Base-by-base conservation (phyloP, 2,113 vertebrate genomes). In the Falco punctatus region DNA sequence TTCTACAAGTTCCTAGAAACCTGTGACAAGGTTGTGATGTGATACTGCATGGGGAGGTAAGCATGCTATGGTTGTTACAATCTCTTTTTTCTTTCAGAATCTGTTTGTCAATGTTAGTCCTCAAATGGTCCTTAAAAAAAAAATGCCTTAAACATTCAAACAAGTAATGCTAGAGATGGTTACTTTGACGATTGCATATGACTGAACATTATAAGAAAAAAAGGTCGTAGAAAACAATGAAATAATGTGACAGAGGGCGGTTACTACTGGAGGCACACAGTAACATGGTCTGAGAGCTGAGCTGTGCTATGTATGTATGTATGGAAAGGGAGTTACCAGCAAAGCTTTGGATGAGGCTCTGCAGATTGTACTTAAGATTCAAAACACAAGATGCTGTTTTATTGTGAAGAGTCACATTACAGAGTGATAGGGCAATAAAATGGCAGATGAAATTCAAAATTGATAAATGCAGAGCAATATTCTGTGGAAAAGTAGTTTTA, bases 381-480 rank as follows among this genome's bases (percentile, higher is more conserved):
- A 69, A 40, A 91, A 57, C 55, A 70, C 46, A 73, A 49, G 27
- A 54, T 19, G 17, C 9, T 82, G 5, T 23, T 94, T 94, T 84
- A 20, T 40, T 91, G 17, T 81, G 24, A 81, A 59, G 27, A 87
- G 23, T 54, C 54, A 33, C 40, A 44, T 90, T 92, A 78, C 64
- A 57, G 59, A 90, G 21, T 74, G 42, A 66, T 66, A 54, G 86
- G 23, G 48, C 30, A 62, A 62, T 48, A 89, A 91, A 91, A 81
- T 24, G 27, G 18, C 54, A 89, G 46, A 78, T 54, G 55, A 91
- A 91, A 84, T 87, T 89, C 59, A 87, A 74, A 91, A 86, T n/a
- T 94, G 80, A 78, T 92, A 84, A 91, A 95, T 51, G 69, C 59
- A 92, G 93, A 81, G 44, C 26, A 84, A 13, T 91, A 42, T 83